Evolutionary conservation across 2,888 invertebrate genomes (phyloP), one percentile per base, ranked within the genome.

Genomic region (Oeneis ivallda): DNA sequence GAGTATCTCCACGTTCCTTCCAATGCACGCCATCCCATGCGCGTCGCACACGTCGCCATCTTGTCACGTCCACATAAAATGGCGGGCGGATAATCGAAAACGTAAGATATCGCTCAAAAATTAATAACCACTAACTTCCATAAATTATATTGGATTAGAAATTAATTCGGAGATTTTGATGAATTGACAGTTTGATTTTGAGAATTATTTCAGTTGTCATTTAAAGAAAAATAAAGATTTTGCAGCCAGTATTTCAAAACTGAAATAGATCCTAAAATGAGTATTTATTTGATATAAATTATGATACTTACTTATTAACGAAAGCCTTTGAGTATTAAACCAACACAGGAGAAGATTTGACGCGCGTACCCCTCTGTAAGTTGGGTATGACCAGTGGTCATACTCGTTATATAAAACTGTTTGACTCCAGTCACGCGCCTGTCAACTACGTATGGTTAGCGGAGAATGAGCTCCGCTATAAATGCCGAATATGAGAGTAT

Each of bases 11-110:
- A 89, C 89, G 75, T 92, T 88, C 37, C 90, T 74, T 6, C 92
- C 90, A 82, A 93, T 86, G 76, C 93, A 93, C 69, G 90, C 89
- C 87, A 93, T 90, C 53, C 93, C 93, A 73, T 85, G 84, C 72
- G 92, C 85, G 77, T 92, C 91, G 70, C 93, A 93, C 63, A 87
- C 78, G 66, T 80, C 84, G 82, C 92, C 92, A 89, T 91, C 92
- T 92, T 85, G 69, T 19, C 6, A 32, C 26, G 9, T 9, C 1
- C 11, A 34, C 26, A 15, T 32, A 60, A 64, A 65, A 64, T 17
- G 17, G 19, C 50, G 62, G n/a, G 64, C 62, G 56, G 47, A 32
- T 15, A 64, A 64, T 15, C 15, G n/a, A 62, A 15, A 26, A 34
- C 11, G 2, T 1, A 37, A 37, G 26, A 17, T 26, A 34, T 41